phyloP scores from a whole-genome alignment of 2,888 invertebrate species.

The Oithona nana region DNA sequence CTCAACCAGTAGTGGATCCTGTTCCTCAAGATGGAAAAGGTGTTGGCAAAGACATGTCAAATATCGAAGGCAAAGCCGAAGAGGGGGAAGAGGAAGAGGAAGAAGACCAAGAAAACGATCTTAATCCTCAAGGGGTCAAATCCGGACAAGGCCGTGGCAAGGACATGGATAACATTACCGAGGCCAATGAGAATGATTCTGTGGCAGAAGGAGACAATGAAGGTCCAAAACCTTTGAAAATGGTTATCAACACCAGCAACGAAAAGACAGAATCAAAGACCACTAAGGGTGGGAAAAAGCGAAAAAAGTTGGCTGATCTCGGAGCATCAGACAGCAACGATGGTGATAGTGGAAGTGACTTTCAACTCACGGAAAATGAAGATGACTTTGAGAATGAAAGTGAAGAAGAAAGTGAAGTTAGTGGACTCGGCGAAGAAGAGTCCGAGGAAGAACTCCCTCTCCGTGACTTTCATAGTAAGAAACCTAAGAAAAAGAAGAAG shows the following conservation, averaged over 20 bases:
- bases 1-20: not conserved
- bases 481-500: not conserved
- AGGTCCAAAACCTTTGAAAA: slow-evolving; percentile 2
- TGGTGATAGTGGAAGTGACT: slow-evolving; percentile 15
- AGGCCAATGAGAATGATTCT: slow-evolving; percentile 32
- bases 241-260: not conserved
- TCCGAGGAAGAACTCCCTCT: not conserved
- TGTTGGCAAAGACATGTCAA: not conserved
- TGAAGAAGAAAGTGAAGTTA: not conserved
- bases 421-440: not conserved
- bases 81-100: slow-evolving; percentile 18
- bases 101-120: slow-evolving; percentile 12
- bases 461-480: not conserved
- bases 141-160: slow-evolving; percentile 62
- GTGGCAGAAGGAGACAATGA: slow-evolving; percentile 18
- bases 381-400: not conserved
- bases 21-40: not conserved
- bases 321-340: slow-evolving; percentile 6
- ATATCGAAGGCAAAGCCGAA: slow-evolving; percentile 2
- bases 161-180: slow-evolving; percentile 71
- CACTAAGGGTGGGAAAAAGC: slow-evolving; percentile 2
- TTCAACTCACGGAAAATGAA: not conserved
- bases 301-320: slow-evolving; percentile 7
- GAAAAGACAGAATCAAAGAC: not conserved
- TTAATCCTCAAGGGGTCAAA: slow-evolving; percentile 1